phyloP scores from a whole-genome alignment of 2,797 vertebrate species.

The Mycteria americana region DNA sequence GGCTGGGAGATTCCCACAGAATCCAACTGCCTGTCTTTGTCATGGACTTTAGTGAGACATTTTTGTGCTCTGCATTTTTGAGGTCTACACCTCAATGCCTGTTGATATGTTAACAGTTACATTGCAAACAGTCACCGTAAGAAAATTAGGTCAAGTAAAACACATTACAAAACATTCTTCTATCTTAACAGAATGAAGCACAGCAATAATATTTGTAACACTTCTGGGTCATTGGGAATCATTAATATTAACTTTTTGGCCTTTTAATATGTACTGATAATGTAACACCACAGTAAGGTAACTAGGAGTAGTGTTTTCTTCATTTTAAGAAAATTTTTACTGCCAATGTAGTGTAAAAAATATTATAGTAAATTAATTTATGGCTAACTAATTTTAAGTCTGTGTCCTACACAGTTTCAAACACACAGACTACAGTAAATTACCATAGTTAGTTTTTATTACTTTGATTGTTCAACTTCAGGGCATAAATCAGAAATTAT shows the following conservation, averaged over 20 bases:
- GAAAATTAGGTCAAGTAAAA: not conserved
- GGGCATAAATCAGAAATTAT: not conserved
- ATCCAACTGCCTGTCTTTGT: not conserved
- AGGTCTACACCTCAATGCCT: not conserved
- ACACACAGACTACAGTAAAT: not conserved
- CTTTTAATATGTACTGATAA: not conserved
- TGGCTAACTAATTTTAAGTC: accelerated
- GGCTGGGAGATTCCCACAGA: not conserved
- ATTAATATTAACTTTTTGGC: not conserved
- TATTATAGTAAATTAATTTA: not conserved
- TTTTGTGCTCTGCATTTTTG: not conserved
- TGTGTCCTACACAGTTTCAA: not conserved
- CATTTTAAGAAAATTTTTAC: not conserved
- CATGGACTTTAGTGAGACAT: not conserved
- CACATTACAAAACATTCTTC: not conserved
- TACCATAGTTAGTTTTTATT: not conserved
- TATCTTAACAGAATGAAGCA: not conserved
- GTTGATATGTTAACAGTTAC: not conserved
- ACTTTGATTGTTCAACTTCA: not conserved
- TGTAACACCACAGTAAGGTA: not conserved
- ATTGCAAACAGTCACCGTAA: not conserved
- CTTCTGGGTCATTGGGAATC: not conserved
- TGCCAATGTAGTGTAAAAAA: not conserved
- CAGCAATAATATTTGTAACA: not conserved
- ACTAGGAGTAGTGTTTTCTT: not conserved